These are phyloP conservation scores for Amblyjoppa fuscipennis DNA, from an alignment of 2,888 invertebrate genomes.

Conservation along the genomic window DNA sequence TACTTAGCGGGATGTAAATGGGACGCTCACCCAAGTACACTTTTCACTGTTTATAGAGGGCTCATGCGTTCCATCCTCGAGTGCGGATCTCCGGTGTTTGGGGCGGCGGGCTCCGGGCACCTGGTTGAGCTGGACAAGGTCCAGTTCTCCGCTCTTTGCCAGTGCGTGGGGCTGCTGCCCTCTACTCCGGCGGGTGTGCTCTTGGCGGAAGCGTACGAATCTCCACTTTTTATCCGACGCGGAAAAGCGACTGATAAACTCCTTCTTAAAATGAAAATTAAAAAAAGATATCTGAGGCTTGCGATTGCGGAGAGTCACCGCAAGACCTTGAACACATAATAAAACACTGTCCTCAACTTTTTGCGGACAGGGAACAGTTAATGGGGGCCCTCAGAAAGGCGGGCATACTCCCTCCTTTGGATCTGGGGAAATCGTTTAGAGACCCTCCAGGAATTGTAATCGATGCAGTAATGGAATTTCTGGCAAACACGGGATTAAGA, in stretches of 20 bases:
- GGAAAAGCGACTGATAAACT: background rate
- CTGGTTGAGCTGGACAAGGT: background rate
- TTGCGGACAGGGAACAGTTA: background rate
- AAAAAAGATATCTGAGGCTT: background rate
- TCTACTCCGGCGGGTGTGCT: background rate
- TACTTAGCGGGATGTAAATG: background rate
- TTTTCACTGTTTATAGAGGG: background rate
- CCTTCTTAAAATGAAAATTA: background rate
- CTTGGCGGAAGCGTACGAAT: background rate
- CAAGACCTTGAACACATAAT: background rate
- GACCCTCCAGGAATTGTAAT: background rate
- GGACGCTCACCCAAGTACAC: background rate
- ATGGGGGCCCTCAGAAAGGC: background rate
- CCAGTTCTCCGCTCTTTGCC: too few relatives aligned
- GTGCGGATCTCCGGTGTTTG: background rate
- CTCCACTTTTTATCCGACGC: background rate
- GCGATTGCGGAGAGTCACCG: constrained; percentile 9
- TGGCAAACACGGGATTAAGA: background rate
- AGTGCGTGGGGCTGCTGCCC: background rate
- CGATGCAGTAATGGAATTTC: background rate
- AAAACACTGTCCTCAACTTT: constrained; percentile 8
- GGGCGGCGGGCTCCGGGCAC: background rate
- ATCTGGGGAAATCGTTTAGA: too few relatives aligned
- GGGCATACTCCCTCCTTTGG: background rate
- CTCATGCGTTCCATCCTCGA: background rate